Base-by-base conservation (phyloP, 2,888 invertebrate genomes). In the Tillus elongatus region DNA sequence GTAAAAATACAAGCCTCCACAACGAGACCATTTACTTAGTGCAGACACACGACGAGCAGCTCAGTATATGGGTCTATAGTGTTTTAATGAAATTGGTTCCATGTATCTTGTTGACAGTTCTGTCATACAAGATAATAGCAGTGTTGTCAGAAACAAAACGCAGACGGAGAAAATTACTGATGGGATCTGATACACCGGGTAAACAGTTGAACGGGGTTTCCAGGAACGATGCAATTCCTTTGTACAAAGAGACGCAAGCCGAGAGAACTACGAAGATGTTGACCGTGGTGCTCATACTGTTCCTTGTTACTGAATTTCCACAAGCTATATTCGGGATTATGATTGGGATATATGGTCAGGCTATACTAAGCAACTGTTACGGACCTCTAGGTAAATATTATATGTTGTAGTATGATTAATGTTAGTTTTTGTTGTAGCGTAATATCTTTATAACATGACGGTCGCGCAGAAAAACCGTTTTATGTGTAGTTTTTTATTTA, bases 241-340 rank as follows among this genome's bases (percentile, higher is more conserved):
- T 19, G n/a, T 19, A 19, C 24, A 19, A 19, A n/a, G 24, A 19
- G n/a, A 19, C 6, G 6, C 24, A 19, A n/a, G 24, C 24, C 6
- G 24, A 19, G n/a, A 19, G 24, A n/a, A 19, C 24, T 19, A 19
- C 24, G 6, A 19, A n/a, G 24, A 19, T 19, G 24, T 19, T 19
- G n/a, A 8, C n/a, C 6, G 24, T 19, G 6, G 24, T 19, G 24
- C 24, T 19, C 6, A 6, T 19, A 19, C n/a, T 19, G 24, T 19
- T 19, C n/a, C 24, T 19, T 6, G 6, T 19, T 6, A 19, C 24
- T 19, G 24, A 19, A n/a, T n/a, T 19, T 6, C n/a, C 24, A n/a
- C 24, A 19, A n/a, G 24, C 6, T n/a, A 19, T 19, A 19, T 19
- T 19, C 24, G 24, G 24, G n/a, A 19, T 19, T 8, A 19, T 19